Percentiles rank a stretch among this genome's conserved stretches.
phyloP scores from a whole-genome alignment of 2,797 vertebrate species.

The Myoxocephalus aenaeus region DNA sequence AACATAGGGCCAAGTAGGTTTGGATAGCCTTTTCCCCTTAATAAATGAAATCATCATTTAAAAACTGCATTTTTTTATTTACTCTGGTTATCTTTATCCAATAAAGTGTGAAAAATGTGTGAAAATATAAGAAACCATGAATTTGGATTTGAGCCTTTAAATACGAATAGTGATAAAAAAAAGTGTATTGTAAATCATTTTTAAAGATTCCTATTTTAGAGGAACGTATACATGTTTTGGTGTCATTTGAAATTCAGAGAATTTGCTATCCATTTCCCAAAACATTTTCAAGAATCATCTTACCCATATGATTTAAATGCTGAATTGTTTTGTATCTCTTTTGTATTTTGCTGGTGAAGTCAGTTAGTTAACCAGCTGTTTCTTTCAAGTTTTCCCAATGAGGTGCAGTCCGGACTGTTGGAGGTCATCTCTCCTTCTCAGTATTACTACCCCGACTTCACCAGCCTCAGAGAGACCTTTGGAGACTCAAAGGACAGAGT shows the following conservation, averaged over 20 bases:
- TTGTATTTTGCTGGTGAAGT: not conserved
- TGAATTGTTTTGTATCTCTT: not conserved
- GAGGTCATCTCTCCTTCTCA: slow-evolving; percentile 90
- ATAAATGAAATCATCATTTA: no score
- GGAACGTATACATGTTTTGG: no score
- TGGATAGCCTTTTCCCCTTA: no score
- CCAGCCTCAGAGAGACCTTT: slow-evolving; percentile 76
- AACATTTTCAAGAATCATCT: not conserved
- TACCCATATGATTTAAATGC: not conserved
- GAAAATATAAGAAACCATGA: no score
- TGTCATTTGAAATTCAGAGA: not conserved
- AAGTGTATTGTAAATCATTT: not conserved
- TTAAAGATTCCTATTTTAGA: not conserved
- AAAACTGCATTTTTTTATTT: no score
- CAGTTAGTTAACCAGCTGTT: not conserved
- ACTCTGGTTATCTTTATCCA: no score
- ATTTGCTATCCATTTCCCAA: not conserved
- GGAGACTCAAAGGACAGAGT: slow-evolving; percentile 86
- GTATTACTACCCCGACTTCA: slow-evolving; percentile 87
- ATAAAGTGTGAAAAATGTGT: no score
- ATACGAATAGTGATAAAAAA: not conserved
- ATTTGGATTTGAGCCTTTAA: no score
- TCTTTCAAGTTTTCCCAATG: slow-evolving; percentile 68
- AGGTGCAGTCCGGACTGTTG: slow-evolving; percentile 87
- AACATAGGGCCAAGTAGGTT: no score